Conservation (phyloP, 2,113 vertebrate genomes). For the Mobula birostris region DNA sequence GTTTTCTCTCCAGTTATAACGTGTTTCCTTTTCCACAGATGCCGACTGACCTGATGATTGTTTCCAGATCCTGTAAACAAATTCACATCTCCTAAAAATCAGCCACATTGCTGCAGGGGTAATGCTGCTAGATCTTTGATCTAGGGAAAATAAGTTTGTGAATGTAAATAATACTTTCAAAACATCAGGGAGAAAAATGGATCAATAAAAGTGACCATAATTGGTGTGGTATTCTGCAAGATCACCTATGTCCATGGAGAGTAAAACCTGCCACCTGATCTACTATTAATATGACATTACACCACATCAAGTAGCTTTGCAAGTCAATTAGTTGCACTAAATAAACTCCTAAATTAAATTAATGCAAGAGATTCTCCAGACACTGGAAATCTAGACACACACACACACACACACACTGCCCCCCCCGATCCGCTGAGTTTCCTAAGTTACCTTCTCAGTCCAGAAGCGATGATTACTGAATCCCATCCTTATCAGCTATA, state of each 20-base stretch:
- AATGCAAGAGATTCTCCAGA: no score
- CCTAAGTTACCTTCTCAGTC: not conserved
- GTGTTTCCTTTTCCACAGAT: no score
- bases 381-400: no score
- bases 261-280: not conserved
- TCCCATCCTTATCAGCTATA: not conserved
- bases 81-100: no score
- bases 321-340: not conserved
- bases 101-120: no score
- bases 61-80: no score
- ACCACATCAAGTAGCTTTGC: not conserved
- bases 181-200: no score
- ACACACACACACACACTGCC: no score
- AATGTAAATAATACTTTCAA: not conserved
- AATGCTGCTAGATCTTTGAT: not conserved
- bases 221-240: no score
- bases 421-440: no score
- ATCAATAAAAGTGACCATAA: not conserved
- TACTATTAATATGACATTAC: not conserved
- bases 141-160: not conserved
- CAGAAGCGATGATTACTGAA: not conserved
- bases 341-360: not conserved
- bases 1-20: no score
- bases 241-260: not conserved
- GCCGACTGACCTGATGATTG: no score